phyloP scores from a whole-genome alignment of 2,797 vertebrate species.

The Serranus cabrilla region DNA sequence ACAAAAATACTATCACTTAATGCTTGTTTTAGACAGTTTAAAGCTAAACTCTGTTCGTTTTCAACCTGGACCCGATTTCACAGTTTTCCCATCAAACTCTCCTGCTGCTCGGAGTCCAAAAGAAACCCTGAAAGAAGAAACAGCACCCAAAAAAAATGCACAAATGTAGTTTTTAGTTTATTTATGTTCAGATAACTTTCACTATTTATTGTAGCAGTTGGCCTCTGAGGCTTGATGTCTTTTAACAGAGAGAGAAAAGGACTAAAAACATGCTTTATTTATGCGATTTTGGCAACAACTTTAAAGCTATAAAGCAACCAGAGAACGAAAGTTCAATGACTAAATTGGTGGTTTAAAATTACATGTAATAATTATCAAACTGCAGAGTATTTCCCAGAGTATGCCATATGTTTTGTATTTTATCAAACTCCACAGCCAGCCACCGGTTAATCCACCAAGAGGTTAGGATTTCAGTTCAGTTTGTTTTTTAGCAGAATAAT shows the following conservation, averaged over 20 bases:
- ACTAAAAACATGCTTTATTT: background rate
- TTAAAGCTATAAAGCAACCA: background rate
- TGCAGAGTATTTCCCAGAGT: background rate
- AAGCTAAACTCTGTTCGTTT: slow-evolving; percentile 31
- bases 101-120: no score
- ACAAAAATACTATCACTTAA: slow-evolving; percentile 12
- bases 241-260: background rate
- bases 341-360: background rate
- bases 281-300: background rate
- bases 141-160: background rate
- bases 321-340: background rate
- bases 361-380: background rate
- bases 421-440: background rate
- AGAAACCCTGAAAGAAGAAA: background rate
- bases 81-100: slow-evolving; percentile 7
- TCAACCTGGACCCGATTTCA: slow-evolving; percentile 32
- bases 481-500: no score
- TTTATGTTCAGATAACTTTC: slow-evolving; percentile 6
- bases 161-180: background rate
- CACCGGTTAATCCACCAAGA: background rate
- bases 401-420: background rate
- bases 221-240: background rate
- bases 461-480: no score
- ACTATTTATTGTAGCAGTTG: background rate
- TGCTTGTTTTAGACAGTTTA: slow-evolving; percentile 19